Conservation (phyloP, 1,140 invertebrate genomes). For the Caerostris darwini region DNA sequence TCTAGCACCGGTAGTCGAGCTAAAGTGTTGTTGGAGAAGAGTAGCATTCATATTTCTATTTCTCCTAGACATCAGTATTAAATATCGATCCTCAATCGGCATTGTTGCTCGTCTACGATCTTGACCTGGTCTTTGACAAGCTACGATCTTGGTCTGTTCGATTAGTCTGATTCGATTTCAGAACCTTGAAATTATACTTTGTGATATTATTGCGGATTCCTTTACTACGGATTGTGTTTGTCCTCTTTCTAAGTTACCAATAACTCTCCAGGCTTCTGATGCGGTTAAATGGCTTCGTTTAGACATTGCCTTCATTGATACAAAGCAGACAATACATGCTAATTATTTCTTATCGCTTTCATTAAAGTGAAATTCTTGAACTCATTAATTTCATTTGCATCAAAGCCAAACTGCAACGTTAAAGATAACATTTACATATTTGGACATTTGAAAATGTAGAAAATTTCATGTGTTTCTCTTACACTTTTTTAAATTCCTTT, state of each 20-base stretch:
- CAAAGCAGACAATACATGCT: neutral
- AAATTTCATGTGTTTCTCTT: too few relatives aligned
- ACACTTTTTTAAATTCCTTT: too few relatives aligned
- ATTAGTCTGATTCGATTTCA: neutral
- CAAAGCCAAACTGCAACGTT: too few relatives aligned
- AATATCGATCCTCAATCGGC: neutral
- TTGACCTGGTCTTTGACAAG: neutral
- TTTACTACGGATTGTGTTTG: neutral
- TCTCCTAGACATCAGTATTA: neutral
- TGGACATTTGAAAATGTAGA: too few relatives aligned
- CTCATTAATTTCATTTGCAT: too few relatives aligned
- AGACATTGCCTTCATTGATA: neutral
- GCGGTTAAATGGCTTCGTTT: neutral
- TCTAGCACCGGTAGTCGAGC: too few relatives aligned
- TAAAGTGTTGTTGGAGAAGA: neutral
- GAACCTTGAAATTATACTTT: neutral
- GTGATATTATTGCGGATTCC: neutral
- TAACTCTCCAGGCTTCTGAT: neutral
- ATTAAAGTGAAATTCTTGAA: neutral
- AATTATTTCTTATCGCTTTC: neutral
- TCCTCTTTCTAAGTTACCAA: neutral
- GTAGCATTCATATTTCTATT: constrained; percentile 9
- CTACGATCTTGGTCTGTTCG: neutral
- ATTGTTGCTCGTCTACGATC: neutral
- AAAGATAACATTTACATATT: too few relatives aligned